These are phyloP conservation scores for Monarcha castaneiventris DNA, from an alignment of 2,113 vertebrate genomes.

Conservation along the genomic window DNA sequence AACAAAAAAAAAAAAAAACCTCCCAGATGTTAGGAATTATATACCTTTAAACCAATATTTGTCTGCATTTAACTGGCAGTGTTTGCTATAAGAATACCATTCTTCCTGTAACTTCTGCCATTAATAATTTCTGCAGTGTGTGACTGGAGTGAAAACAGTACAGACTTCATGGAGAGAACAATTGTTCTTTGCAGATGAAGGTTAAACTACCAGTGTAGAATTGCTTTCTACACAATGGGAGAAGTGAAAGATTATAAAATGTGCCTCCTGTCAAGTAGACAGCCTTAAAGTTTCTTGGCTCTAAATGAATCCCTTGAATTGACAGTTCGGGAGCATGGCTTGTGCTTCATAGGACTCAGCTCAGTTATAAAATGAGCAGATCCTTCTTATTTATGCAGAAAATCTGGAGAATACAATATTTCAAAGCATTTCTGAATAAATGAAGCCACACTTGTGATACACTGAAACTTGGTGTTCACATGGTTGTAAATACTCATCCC, in stretches of 20 bases:
- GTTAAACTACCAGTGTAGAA: slow-evolving; percentile 37
- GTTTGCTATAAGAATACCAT: background rate
- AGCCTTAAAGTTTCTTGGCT: slow-evolving; percentile 40
- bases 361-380: slow-evolving; percentile 11
- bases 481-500: background rate
- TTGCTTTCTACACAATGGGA: slow-evolving; percentile 22
- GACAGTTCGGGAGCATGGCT: slow-evolving; percentile 6
- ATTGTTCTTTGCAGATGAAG: slow-evolving; percentile 42
- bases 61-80: background rate
- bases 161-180: background rate
- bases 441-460: background rate
- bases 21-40: background rate
- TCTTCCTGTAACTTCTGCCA: background rate
- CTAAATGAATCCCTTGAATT: slow-evolving; percentile 20
- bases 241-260: slow-evolving; percentile 43
- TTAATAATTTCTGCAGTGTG: background rate
- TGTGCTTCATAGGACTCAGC: background rate
- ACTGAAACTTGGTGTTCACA: background rate
- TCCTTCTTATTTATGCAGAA: slow-evolving; percentile 31
- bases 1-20: background rate
- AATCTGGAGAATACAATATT: background rate
- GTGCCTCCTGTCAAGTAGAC: slow-evolving; percentile 25
- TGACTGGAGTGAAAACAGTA: background rate
- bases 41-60: background rate
- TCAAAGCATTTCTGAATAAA: slow-evolving; percentile 13